Base-by-base conservation (phyloP, 1,140 invertebrate species). In the Macrobrachium rosenbergii region DNA sequence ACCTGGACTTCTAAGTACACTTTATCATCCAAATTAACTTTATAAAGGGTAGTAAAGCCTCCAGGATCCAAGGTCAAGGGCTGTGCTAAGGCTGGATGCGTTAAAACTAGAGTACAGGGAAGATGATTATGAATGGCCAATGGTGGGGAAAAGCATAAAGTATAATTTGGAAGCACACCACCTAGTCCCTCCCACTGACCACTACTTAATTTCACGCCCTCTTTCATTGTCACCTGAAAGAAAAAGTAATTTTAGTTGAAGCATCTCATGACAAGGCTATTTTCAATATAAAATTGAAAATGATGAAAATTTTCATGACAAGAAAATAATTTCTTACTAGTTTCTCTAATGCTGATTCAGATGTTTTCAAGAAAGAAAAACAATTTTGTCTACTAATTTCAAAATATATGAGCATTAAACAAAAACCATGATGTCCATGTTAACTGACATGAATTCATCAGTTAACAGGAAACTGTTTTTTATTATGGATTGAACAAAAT, bases 81-180 rank as follows among this genome's bases (percentile, higher is more conserved):
- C 86, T 94, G 93, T 72, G 92, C 92, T 37, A 93, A 92, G 28
- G 90, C 90, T 21, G 93, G 92, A 76, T 94, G 93, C 81, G 92
- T 92, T 11, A 95, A 91, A 89, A 95, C 93, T 12, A 95, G 90
- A 2, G 94, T 94, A 90, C 95, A 95, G 2, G 96, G 96, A 52
- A 97, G 92, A 72, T 95, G 94, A 91, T 97, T 97, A 91, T 96
- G 94, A 10, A 97, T 92, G 19, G 94, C 92, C 37, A 97, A 92
- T 0, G 96, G 95, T 2, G 96, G 95, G 84, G 96, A 90, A 11
- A 96, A 92, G 60, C 94, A 93, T 52, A 97, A 93, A 6, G 95
- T 92, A 90, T 96, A 96, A 91, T 96, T 96, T 0, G 96, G 96
- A 19, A 96, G 92, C 52, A 92, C 90, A 82, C 92, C 92, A 86